Base-by-base conservation (phyloP, 53 echinoderm and acorn worm species). In the Astropecten irregularis region DNA sequence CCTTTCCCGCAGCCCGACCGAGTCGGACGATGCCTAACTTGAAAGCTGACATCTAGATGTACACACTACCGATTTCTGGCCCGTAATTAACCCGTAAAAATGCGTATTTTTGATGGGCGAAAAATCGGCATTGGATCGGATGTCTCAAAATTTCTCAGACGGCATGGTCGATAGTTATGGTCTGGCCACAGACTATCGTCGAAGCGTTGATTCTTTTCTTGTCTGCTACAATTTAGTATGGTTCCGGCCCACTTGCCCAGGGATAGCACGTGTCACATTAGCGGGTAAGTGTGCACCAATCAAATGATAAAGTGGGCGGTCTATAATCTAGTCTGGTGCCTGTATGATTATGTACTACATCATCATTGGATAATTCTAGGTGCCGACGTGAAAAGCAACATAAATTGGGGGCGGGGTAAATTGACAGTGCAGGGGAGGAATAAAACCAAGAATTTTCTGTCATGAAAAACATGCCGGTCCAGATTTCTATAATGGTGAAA, bases 1-100 rank as follows among this genome's bases (percentile, higher is more conserved):
- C 89, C 89, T 89, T 89, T 77, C 89, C 89, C 31, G 89, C 89
- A 9, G 89, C 89, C 56, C 89, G 74, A 21, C 89, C 89, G 44
- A 89, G 89, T 31, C 89, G 84, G 40, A 89, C 89, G 40, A 89
- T 89, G 15, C 89, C 89, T 35, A 89, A 62, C 49, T 89, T 89
- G 65, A 89, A 89, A 22, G 83, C 89, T 53, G 89, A 89, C 89
- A 89, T 89, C 57, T 32, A 23, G 10, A 31, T 61, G 14, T 19
- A 7, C 18, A 32, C 52, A 49, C 47, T 26, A 38, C 6, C 40
- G 35, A 31, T 19, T 16, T 57, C 18, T 74, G 36, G 29, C n/a
- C 18, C 31, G 34, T 23, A n/a, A 35, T 5, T 71, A n/a, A 31
- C 34, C 6, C 10, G 50, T 16, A 20, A 14, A 49, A 71, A 71